phyloP scores from a whole-genome alignment of 2,113 vertebrate species.

The Raja brachyura region DNA sequence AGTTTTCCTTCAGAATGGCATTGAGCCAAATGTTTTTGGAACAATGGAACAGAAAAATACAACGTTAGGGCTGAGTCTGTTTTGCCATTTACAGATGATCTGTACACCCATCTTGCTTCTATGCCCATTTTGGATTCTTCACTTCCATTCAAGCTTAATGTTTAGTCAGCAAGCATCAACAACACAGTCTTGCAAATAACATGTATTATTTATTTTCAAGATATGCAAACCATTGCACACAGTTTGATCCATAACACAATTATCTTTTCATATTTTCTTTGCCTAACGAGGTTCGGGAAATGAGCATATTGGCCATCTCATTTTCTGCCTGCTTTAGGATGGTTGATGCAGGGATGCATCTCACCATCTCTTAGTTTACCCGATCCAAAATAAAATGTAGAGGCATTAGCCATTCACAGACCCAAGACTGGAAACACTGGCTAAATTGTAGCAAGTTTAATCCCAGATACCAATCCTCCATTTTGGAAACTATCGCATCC shows the following conservation, averaged over 20 bases:
- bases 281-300: constrained; percentile 16
- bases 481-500: not conserved
- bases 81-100: too few relatives aligned
- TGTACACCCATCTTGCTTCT: too few relatives aligned
- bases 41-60: too few relatives aligned
- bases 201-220: not conserved
- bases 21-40: too few relatives aligned
- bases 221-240: not conserved
- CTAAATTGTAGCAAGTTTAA: not conserved
- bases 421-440: not conserved
- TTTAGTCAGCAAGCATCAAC: constrained; percentile 2
- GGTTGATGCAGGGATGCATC: not conserved
- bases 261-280: constrained; percentile 26
- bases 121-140: not conserved
- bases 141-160: not conserved
- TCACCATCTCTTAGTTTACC: not conserved
- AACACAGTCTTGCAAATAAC: not conserved
- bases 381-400: not conserved
- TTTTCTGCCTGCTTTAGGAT: not conserved
- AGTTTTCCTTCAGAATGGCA: too few relatives aligned
- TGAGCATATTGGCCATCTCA: not conserved
- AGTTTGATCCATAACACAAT: not conserved
- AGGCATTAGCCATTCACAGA: not conserved
- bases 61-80: too few relatives aligned
- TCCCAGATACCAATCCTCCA: not conserved